These are phyloP conservation scores for Pollenia amentaria DNA, from an alignment of 2,888 invertebrate species.

Conservation along the genomic window DNA sequence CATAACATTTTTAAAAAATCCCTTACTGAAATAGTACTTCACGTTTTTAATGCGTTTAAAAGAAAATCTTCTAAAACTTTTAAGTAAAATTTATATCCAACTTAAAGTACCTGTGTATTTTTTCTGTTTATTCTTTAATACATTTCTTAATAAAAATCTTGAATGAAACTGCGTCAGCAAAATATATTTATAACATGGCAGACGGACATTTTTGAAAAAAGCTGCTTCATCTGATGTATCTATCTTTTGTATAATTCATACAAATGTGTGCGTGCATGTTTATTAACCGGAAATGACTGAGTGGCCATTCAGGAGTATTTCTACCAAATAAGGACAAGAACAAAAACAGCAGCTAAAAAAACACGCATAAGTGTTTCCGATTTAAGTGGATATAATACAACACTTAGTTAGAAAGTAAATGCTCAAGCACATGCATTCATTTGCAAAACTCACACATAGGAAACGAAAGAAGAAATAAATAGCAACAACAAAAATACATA, in stretches of 20 bases:
- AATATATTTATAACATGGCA: constrained; percentile 22
- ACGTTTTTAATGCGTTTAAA: too few species aligned
- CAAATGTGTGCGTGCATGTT: not conserved
- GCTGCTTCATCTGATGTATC: constrained; percentile 5
- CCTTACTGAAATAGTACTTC: too few species aligned
- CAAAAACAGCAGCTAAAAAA: constrained; percentile 35
- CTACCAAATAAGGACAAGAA: constrained; percentile 36
- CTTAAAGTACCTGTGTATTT: not conserved
- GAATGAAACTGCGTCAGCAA: constrained; percentile 35
- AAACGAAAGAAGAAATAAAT: constrained; percentile 17
- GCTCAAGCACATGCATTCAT: not conserved
- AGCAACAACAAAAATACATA: not conserved
- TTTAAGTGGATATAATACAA: constrained; percentile 32
- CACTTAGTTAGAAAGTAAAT: constrained; percentile 56
- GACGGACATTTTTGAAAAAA: constrained; percentile 21
- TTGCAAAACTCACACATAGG: constrained; percentile 2
- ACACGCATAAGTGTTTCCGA: constrained; percentile 47
- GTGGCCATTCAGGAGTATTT: constrained; percentile 50
- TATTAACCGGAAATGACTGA: constrained; percentile 55
- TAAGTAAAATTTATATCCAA: not conserved
- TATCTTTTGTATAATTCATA: not conserved
- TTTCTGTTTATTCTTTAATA: not conserved
- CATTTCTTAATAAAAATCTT: constrained; percentile 8
- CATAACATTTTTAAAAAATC: too few species aligned
- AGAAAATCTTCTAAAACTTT: not conserved